phyloP scores from a whole-genome alignment of 2,888 invertebrate species.

The Acanthopleura granulata region DNA sequence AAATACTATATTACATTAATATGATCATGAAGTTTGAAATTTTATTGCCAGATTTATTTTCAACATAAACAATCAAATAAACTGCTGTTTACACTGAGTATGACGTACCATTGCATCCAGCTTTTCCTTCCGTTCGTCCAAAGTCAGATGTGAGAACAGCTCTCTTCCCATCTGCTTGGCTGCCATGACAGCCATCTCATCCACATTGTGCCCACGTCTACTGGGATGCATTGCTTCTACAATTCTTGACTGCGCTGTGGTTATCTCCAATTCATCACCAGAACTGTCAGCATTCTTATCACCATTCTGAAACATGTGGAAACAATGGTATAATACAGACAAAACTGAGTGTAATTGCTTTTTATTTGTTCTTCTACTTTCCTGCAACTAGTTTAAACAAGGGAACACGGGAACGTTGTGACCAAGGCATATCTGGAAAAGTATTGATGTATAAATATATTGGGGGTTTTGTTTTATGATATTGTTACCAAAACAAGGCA shows the following conservation, averaged over 20 bases:
- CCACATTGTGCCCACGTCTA: constrained; percentile 44
- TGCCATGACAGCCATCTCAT: constrained; percentile 80
- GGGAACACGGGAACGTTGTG: no score
- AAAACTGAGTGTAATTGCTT: no score
- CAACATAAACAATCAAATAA: no score
- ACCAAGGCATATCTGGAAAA: no score
- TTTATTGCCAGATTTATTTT: no score
- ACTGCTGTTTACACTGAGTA: not conserved
- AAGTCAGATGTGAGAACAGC: constrained; percentile 80
- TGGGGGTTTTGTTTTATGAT: no score
- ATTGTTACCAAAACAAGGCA: no score
- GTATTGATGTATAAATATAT: no score
- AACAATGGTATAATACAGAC: not conserved
- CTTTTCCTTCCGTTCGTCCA: constrained; percentile 80
- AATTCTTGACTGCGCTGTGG: constrained; percentile 4
- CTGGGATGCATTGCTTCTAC: not conserved
- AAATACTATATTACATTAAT: no score
- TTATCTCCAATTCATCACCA: constrained; percentile 18
- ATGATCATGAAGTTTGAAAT: no score
- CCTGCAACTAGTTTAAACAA: no score
- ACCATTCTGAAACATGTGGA: constrained; percentile 6
- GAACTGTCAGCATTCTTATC: constrained; percentile 17
- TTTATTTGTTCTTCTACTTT: no score
- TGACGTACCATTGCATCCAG: constrained; percentile 88
- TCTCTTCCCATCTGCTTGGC: constrained; percentile 90